These are phyloP conservation scores for Alcedo atthis DNA, from an alignment of 2,797 vertebrate species.

Conservation along the genomic window DNA sequence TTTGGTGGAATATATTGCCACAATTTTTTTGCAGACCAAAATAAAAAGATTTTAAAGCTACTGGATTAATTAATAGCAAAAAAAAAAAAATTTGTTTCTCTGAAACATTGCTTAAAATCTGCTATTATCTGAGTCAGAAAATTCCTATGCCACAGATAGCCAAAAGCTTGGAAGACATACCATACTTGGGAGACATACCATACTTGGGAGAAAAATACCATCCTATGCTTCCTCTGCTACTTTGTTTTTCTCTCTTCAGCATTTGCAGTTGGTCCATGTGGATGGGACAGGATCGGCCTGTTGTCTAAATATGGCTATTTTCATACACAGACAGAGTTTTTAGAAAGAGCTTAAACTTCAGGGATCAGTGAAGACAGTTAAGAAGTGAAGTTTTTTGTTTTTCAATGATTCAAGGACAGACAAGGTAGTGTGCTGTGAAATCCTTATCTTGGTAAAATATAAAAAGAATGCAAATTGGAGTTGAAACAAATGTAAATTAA, in stretches of 20 bases:
- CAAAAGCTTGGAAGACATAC: background rate
- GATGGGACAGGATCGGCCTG: background rate
- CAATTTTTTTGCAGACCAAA: background rate
- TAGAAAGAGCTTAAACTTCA: background rate
- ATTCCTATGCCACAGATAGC: constrained; percentile 9
- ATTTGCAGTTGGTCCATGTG: background rate
- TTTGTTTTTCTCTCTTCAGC: background rate
- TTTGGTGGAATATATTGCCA: background rate
- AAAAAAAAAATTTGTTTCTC: background rate
- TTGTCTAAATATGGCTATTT: background rate
- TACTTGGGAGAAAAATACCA: constrained; percentile 18
- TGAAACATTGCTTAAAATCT: background rate
- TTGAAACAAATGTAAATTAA: background rate
- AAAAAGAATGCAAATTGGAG: background rate
- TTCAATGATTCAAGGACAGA: background rate
- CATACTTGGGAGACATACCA: constrained; percentile 2
- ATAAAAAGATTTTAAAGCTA: background rate
- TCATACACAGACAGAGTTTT: background rate
- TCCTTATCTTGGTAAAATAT: background rate
- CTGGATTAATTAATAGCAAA: background rate
- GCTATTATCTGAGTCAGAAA: constrained; percentile 31
- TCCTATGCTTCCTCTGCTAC: background rate
- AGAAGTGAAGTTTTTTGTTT: background rate
- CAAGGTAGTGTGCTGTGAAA: background rate
- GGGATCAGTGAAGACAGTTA: background rate